Evolutionary conservation across 2,888 invertebrate genomes (phyloP).

Genomic region (Pecten maximus): DNA sequence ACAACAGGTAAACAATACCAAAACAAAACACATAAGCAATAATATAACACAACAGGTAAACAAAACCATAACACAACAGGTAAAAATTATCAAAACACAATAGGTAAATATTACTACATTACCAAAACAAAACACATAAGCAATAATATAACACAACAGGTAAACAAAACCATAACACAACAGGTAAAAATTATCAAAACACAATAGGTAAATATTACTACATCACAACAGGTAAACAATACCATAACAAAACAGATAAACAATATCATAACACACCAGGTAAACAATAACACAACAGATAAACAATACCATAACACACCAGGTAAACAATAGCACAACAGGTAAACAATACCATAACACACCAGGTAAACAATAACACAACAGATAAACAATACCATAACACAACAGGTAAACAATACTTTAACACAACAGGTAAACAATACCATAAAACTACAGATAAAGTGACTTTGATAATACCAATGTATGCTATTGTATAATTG

Average conservation of each 20-base stretch:
- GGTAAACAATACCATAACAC: too few relatives aligned
- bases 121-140: not conserved
- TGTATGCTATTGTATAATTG: too few relatives aligned
- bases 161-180: not conserved
- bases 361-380: too few relatives aligned
- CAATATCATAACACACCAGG: not conserved
- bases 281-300: not conserved
- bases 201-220: not conserved
- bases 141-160: not conserved
- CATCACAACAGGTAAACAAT: not conserved
- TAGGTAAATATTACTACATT: too few relatives aligned
- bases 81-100: too few relatives aligned
- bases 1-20: not conserved
- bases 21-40: too few relatives aligned
- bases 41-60: too few relatives aligned
- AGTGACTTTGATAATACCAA: too few relatives aligned
- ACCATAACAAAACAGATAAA: not conserved
- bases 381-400: too few relatives aligned
- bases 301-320: not conserved
- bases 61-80: too few relatives aligned
- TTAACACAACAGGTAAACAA: not conserved
- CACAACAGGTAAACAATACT: slow-evolving; percentile 94
- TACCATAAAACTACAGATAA: not conserved
- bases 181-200: not conserved
- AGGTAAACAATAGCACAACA: not conserved